A percentile compares a stretch with the other conserved stretches of the same genome.
These are phyloP conservation scores for Eupithecia dodoneata DNA, from an alignment of 2,888 invertebrate species.

Conservation along the genomic window DNA sequence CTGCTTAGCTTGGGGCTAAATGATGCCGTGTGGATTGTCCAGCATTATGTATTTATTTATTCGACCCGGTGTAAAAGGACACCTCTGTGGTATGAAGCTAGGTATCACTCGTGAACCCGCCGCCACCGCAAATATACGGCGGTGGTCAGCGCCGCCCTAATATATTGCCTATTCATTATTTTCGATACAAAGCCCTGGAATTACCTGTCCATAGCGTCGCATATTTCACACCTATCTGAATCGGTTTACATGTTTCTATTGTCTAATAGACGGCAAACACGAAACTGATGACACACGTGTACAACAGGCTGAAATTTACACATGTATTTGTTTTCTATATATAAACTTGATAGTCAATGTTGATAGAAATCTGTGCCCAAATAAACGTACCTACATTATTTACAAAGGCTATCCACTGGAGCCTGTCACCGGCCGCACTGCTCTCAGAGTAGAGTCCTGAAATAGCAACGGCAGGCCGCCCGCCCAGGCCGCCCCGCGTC, in stretches of 20 bases:
- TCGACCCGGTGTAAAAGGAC: neutral
- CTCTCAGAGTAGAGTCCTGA: neutral
- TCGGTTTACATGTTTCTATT: conserved; percentile 22
- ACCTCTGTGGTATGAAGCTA: neutral
- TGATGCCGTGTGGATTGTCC: too few relatives aligned
- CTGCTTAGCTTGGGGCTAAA: too few relatives aligned
- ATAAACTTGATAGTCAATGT: neutral
- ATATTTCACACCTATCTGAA: conserved; percentile 33
- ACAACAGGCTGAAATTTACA: neutral
- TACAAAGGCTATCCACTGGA: neutral
- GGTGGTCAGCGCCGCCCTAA: conserved; percentile 18
- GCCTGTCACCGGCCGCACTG: neutral
- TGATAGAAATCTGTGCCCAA: conserved; percentile 1
- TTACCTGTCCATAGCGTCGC: conserved; percentile 20
- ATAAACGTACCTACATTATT: neutral
- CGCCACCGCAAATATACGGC: conserved; percentile 3
- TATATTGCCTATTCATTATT: conserved; percentile 37
- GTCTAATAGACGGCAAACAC: conserved; percentile 9
- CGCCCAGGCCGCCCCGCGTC: neutral
- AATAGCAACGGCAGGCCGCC: neutral
- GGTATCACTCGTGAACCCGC: neutral
- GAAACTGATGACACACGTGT: neutral
- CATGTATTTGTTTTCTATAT: neutral
- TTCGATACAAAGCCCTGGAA: conserved; percentile 30
- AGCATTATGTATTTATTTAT: too few relatives aligned